Conservation (phyloP, 2,113 vertebrate genomes). For the Coptodon bakossiorum region DNA sequence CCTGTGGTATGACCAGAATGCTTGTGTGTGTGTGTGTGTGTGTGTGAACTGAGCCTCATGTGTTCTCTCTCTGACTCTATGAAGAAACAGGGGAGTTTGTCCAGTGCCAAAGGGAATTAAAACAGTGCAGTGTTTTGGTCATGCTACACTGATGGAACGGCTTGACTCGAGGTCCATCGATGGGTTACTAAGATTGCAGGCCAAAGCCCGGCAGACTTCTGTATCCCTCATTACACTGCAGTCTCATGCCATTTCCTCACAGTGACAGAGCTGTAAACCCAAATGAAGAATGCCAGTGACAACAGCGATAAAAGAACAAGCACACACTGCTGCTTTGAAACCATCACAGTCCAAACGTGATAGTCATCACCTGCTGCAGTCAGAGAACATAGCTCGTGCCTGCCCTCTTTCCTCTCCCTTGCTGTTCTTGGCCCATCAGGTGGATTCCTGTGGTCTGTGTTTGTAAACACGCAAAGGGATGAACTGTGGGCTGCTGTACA, state of each 20-base stretch:
- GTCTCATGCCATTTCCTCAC: conserved; percentile 11
- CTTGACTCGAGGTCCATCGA: neutral
- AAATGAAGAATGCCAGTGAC: neutral
- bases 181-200: neutral
- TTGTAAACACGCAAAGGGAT: conserved; percentile 49
- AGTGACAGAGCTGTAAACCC: conserved; percentile 5
- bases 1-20: conserved; percentile 66
- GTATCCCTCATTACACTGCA: conserved; percentile 26
- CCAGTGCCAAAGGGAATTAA: conserved; percentile 38
- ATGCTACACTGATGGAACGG: conserved; percentile 31
- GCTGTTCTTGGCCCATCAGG: conserved; percentile 27
- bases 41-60: conserved; percentile 12
- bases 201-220: neutral
- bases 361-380: conserved; percentile 5
- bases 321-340: neutral
- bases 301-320: neutral
- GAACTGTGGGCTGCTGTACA: neutral
- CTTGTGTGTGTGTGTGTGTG: neutral
- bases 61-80: conserved; percentile 35
- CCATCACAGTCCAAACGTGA: neutral
- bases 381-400: neutral
- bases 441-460: conserved; percentile 59
- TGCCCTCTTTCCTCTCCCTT: neutral
- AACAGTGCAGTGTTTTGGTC: conserved; percentile 15
- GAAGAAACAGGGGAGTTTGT: conserved; percentile 14